A percentile compares a stretch with the other conserved stretches of the same genome.
phyloP scores from a whole-genome alignment of 1,140 invertebrate species.

The Ceratina calcarata region DNA sequence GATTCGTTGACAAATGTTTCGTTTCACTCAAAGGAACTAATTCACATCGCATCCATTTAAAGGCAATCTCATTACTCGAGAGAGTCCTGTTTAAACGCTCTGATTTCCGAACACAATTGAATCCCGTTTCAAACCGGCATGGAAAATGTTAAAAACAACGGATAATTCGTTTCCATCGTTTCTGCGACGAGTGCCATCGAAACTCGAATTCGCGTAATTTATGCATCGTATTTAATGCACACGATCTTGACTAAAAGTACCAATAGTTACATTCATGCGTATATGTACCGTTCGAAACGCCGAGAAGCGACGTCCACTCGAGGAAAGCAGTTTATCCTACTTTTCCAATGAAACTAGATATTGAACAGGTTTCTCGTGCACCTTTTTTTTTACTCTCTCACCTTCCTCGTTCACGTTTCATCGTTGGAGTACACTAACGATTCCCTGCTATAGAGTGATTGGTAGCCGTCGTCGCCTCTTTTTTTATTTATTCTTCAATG shows the following conservation, averaged over 20 bases:
- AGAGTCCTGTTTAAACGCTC: no score
- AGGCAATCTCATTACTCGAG: no score
- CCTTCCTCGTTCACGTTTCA: conserved; percentile 6
- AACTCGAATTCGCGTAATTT: conserved; percentile 32
- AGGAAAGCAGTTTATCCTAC: conserved; percentile 41
- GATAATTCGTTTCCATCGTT: conserved; percentile 10
- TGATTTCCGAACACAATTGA: neutral
- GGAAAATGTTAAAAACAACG: neutral
- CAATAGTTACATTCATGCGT: neutral
- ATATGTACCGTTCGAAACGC: neutral
- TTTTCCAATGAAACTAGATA: conserved; percentile 43
- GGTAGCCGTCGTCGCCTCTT: neutral
- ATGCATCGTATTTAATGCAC: conserved; percentile 11
- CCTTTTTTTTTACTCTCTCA: neutral
- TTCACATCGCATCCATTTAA: no score
- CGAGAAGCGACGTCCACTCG: conserved; percentile 13
- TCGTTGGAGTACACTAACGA: conserved; percentile 17
- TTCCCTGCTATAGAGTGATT: neutral
- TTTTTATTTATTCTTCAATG: conserved; percentile 2
- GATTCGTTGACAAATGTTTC: no score
- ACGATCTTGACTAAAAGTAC: no score
- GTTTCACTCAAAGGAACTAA: no score
- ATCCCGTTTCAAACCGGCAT: neutral
- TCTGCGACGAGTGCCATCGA: neutral
- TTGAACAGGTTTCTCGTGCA: conserved; percentile 33